Conservation (phyloP, 2,797 vertebrate species). For the Alcedo atthis region DNA sequence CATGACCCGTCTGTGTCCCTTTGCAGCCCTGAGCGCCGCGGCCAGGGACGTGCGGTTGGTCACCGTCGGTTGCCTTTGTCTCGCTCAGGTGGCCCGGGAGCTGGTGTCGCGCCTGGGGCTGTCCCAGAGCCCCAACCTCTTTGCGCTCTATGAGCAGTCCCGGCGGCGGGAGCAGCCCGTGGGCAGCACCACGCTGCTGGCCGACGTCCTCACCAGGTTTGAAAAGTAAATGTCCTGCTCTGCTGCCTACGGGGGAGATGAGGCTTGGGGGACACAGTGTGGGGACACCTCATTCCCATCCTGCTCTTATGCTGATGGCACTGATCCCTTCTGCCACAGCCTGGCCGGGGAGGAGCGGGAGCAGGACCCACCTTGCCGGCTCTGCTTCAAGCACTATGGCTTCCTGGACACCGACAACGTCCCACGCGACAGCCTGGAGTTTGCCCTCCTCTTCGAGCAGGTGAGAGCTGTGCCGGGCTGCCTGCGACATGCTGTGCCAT, state of each 20-base stretch:
- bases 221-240: slow-evolving; percentile 81
- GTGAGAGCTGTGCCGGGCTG: slow-evolving; percentile 55
- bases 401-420: slow-evolving; percentile 88
- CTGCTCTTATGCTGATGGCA: neutral
- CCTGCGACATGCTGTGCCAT: neutral
- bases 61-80: slow-evolving; percentile 38
- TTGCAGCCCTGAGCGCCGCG: slow-evolving; percentile 54
- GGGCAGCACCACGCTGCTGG: slow-evolving; percentile 85
- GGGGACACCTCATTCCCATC: accelerated
- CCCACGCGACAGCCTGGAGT: slow-evolving; percentile 88
- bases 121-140: slow-evolving; percentile 89
- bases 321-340: slow-evolving; percentile 62
- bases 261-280: neutral
- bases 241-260: neutral
- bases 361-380: slow-evolving; percentile 81
- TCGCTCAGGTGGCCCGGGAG: slow-evolving; percentile 87
- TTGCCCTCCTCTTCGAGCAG: slow-evolving; percentile 93
- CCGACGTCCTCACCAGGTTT: slow-evolving; percentile 94
- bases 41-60: slow-evolving; percentile 19
- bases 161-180: slow-evolving; percentile 87
- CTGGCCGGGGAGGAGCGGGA: slow-evolving; percentile 82
- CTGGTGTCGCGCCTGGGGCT: slow-evolving; percentile 89
- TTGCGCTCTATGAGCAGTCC: slow-evolving; percentile 91
- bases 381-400: slow-evolving; percentile 94
- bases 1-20: slow-evolving; percentile 45